A percentile compares a stretch with the other conserved stretches of the same genome.
Evolutionary conservation across 2,113 vertebrate species (phyloP).

Genomic region (Lasiurus cinereus): DNA sequence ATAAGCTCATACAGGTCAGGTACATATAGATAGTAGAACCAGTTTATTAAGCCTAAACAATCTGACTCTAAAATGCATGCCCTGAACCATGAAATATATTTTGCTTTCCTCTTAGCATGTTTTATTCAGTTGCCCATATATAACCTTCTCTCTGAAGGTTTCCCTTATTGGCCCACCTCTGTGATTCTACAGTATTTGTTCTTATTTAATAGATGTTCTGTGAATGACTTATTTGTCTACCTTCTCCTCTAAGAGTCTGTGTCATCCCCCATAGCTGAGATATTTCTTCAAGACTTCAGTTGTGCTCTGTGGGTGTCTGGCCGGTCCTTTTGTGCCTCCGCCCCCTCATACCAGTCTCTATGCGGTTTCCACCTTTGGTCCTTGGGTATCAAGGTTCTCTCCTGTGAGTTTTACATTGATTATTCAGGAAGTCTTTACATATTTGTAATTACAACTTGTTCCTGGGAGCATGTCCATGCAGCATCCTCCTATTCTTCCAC

Average conservation of each 20-base stretch:
- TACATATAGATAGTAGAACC: not conserved
- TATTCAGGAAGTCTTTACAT: no score
- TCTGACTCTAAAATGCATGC: not conserved
- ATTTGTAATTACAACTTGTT: no score
- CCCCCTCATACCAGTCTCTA: no score
- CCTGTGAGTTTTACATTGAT: no score
- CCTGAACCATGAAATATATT: not conserved
- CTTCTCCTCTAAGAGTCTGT: not conserved
- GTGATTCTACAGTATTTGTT: not conserved
- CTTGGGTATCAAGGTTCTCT: no score
- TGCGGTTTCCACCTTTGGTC: no score
- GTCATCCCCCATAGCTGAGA: no score
- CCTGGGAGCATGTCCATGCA: no score
- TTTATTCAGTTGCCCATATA: not conserved
- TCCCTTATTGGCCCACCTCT: not conserved
- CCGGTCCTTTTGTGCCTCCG: no score
- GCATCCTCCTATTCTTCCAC: no score
- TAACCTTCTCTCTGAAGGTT: not conserved
- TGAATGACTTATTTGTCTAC: not conserved
- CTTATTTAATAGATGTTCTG: not conserved
- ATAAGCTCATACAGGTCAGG: not conserved
- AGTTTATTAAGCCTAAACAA: not conserved
- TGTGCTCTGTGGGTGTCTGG: no score
- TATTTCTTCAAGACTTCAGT: no score
- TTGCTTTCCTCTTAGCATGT: not conserved